A percentile compares a stretch with the other conserved stretches of the same genome.
Conservation (phyloP, 2,113 vertebrate genomes). For the Ceuthmochares aereus region DNA sequence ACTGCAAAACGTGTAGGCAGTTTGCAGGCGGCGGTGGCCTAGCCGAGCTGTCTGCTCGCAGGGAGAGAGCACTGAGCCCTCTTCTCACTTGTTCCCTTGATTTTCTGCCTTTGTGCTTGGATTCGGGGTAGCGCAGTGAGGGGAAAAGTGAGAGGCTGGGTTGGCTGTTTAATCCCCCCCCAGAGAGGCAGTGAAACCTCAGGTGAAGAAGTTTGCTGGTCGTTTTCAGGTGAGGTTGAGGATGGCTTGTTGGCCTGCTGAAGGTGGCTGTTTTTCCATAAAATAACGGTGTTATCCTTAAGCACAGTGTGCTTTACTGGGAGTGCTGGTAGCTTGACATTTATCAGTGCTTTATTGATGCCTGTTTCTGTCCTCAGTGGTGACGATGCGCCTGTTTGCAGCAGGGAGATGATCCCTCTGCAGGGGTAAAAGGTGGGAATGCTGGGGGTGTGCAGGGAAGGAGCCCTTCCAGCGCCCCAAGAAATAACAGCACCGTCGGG, state of each 20-base stretch:
- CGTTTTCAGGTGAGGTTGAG: not conserved
- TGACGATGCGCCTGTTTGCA: not conserved
- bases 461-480: accelerated
- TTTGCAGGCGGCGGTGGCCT: slow-evolving; percentile 33
- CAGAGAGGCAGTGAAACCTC: not conserved
- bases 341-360: not conserved
- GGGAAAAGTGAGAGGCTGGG: not conserved
- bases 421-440: not conserved
- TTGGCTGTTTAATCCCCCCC: not conserved
- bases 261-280: not conserved
- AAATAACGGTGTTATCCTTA: too few species aligned
- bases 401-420: accelerated
- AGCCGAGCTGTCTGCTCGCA: not conserved
- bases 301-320: not conserved
- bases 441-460: not conserved
- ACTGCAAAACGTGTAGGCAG: slow-evolving; percentile 41
- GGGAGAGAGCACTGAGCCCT: not conserved
- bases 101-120: not conserved
- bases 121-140: not conserved
- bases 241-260: not conserved
- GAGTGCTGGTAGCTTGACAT: not conserved
- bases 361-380: too few species aligned
- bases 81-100: not conserved
- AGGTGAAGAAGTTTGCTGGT: not conserved
- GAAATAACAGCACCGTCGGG: accelerated